Percentiles rank a stretch among this genome's conserved stretches.
Evolutionary conservation across 2,113 vertebrate genomes (phyloP).

Genomic region (Hemibagrus wyckioides): DNA sequence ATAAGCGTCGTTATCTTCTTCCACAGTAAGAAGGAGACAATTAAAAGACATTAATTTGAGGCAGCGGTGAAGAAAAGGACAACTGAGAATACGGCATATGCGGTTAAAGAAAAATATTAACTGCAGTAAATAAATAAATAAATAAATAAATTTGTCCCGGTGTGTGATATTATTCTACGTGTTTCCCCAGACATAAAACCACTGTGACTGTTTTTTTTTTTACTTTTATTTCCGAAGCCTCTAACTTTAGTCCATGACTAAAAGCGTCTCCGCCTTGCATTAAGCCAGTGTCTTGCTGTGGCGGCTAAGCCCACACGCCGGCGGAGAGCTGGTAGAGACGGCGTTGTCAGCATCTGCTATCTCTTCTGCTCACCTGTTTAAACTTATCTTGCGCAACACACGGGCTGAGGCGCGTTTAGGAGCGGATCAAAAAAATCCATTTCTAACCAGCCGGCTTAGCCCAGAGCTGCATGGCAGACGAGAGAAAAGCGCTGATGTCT

Average conservation of each 20-base stretch:
- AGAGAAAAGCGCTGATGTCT: constrained; percentile 21
- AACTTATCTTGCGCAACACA: constrained; percentile 61
- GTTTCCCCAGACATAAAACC: not conserved
- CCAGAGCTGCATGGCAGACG: constrained; percentile 21
- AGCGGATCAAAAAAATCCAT: constrained; percentile 59
- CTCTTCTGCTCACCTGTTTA: constrained; percentile 64
- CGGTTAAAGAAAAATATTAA: too few species aligned
- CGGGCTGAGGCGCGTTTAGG: constrained; percentile 47
- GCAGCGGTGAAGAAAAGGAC: not conserved
- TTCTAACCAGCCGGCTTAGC: constrained; percentile 55
- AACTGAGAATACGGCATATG: not conserved
- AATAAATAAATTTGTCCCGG: not conserved
- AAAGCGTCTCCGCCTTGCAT: constrained; percentile 7
- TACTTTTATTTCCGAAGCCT: not conserved
- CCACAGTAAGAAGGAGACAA: not conserved
- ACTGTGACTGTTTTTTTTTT: constrained; percentile 13
- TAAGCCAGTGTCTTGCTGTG: constrained; percentile 32
- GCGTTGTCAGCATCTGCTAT: constrained; percentile 62
- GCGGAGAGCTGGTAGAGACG: constrained; percentile 47
- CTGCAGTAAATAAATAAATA: not conserved
- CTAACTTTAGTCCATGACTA: not conserved
- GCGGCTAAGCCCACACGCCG: constrained; percentile 39
- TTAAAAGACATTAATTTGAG: not conserved
- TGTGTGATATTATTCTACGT: too few species aligned
- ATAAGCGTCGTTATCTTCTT: constrained; percentile 10